Base-by-base conservation (phyloP, 2,888 invertebrate species). In the Sarcophaga rosellei region DNA sequence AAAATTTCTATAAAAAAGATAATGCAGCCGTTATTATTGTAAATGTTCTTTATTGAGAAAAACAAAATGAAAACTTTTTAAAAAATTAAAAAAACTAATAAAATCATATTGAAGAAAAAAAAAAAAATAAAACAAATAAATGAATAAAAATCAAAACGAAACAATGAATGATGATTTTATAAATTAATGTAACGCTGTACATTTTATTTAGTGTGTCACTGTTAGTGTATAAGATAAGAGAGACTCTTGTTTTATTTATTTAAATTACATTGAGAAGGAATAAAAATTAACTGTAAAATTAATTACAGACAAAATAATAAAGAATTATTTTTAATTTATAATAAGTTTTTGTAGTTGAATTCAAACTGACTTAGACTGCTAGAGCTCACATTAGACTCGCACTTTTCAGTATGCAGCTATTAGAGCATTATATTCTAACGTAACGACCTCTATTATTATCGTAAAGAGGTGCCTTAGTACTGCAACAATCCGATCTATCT, bases 11-110 rank as follows among this genome's bases (percentile, higher is more conserved):
- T 35, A 35, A 35, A 15, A 35, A 6, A 15, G 57, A 23, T n/a
- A 15, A 44, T 44, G 68, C 57, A 66, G 25, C 23, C 80, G 80
- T 86, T 86, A 77, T 84, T 75, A 86, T 70, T 86, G 84, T 86
- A 84, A 86, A 86, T 86, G 84, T 86, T 84, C 81, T 80, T 86
- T 61, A 86, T 70, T 84, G 84, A 59, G 68, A 44, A 74, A 70
- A 47, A 72, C 61, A 15, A 57, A 66, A 77, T 6, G 66, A n/a
- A 73, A 86, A 76, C 68, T 83, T 84, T 86, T 81, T 81, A 84
- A 86, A 79, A 69, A 59, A 35, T 10, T 10, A 35, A 35, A 35
- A 10, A 35, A 10, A 1, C 2, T 1, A 35, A 35, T 35, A 10
- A 35, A 35, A 35, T 35, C 35, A 10, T 35, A 35, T 35, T 35